A percentile compares a stretch with the other conserved stretches of the same genome.
Conservation (phyloP, 2,113 vertebrate genomes). For the Pelusios castaneus region DNA sequence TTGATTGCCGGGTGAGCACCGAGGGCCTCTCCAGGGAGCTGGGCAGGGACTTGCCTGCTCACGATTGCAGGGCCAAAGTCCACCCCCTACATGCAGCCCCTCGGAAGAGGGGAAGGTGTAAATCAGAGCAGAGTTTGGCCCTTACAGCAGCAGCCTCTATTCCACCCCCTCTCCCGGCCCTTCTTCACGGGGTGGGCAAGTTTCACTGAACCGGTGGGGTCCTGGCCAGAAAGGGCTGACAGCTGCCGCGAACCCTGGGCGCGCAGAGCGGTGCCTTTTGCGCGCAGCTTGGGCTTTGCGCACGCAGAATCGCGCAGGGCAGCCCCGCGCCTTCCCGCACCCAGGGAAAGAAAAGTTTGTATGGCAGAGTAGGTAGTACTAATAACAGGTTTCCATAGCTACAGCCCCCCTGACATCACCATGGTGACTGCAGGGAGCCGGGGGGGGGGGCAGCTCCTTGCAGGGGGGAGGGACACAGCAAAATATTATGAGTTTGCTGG, state of each 20-base stretch:
- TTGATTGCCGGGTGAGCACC: too few species aligned
- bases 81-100: not conserved
- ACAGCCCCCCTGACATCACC: constrained; percentile 70
- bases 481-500: constrained; percentile 79
- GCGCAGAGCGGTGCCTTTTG: not conserved
- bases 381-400: constrained; percentile 51
- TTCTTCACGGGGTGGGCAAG: not conserved
- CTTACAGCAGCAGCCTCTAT: not conserved
- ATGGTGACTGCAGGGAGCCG: constrained; percentile 70
- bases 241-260: not conserved
- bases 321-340: not conserved
- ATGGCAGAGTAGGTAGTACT: not conserved
- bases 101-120: not conserved
- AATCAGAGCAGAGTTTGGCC: too few species aligned
- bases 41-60: not conserved
- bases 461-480: constrained; percentile 55
- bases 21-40: not conserved
- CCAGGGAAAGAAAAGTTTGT: not conserved
- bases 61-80: not conserved
- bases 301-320: not conserved
- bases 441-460: constrained; percentile 67
- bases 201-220: not conserved
- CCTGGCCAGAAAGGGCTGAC: not conserved
- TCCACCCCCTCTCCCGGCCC: not conserved
- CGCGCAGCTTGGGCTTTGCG: not conserved